Conservation (phyloP, 2,113 vertebrate species). For the Felis chaus region DNA sequence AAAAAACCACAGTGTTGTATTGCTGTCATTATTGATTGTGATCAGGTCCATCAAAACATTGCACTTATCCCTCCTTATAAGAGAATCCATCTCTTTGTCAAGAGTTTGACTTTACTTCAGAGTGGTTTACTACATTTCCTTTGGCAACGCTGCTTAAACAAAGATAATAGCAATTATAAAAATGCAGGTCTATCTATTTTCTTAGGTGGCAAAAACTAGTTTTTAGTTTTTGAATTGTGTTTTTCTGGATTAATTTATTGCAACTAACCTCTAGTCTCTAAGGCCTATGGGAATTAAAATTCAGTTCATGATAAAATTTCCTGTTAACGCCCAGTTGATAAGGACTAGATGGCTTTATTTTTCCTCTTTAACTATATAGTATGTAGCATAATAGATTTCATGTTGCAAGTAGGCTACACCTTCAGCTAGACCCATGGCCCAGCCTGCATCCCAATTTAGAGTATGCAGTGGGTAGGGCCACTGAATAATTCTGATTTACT, state of each 20-base stretch:
- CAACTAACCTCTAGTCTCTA: constrained; percentile 24
- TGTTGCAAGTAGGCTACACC: neutral
- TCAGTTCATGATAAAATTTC: constrained; percentile 26
- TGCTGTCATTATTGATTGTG: constrained; percentile 59
- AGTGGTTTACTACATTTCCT: constrained; percentile 16
- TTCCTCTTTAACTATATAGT: neutral
- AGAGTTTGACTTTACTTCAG: constrained; percentile 62
- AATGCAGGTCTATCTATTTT: neutral
- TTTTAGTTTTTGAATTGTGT: constrained; percentile 44
- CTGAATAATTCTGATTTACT: neutral
- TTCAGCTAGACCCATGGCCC: neutral
- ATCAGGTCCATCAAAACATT: constrained; percentile 3
- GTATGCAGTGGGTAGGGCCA: neutral
- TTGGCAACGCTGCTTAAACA: constrained; percentile 3
- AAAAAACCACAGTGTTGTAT: constrained; percentile 49
- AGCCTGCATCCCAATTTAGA: neutral
- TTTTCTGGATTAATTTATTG: constrained; percentile 1
- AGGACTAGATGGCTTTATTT: constrained; percentile 19
- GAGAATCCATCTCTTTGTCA: constrained; percentile 50
- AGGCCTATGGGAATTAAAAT: constrained; percentile 39
- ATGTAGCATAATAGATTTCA: neutral
- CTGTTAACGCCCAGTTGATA: neutral
- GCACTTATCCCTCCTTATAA: constrained; percentile 39
- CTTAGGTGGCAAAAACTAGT: constrained; percentile 34
- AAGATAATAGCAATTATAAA: neutral